phyloP scores from a whole-genome alignment of 2,888 invertebrate species.

The Callimorpha dominula region DNA sequence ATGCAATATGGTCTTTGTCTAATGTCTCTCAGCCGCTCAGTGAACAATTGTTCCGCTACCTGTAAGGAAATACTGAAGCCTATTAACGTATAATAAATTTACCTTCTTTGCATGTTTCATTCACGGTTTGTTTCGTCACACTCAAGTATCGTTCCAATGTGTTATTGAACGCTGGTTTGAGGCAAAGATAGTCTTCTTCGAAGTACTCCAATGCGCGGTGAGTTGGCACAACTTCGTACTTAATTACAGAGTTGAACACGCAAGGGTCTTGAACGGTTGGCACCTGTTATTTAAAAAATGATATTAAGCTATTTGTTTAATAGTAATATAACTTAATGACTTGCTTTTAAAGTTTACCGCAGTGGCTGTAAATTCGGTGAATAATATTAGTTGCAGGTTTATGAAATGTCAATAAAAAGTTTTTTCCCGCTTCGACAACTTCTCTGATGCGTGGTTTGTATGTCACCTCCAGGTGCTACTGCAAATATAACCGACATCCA shows the following conservation, averaged over 20 bases:
- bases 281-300: constrained; percentile 53
- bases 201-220: constrained; percentile 62
- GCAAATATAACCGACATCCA: no score
- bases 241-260: constrained; percentile 78
- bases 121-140: constrained; percentile 68
- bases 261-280: constrained; percentile 68
- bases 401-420: no score
- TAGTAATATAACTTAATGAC: background rate
- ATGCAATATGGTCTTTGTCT: no score
- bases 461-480: no score
- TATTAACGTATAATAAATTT: background rate
- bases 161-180: constrained; percentile 70
- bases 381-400: no score
- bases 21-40: no score
- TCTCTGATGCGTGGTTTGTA: no score
- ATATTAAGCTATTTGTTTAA: background rate
- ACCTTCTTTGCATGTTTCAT: constrained; percentile 76
- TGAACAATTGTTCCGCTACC: no score
- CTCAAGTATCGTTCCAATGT: constrained; percentile 77
- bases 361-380: no score
- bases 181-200: constrained; percentile 77
- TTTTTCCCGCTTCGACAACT: no score
- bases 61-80: no score
- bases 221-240: constrained; percentile 75
- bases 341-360: no score